These are phyloP conservation scores for Andrena chrysosceles DNA, from an alignment of 2,888 invertebrate genomes.

Conservation along the genomic window DNA sequence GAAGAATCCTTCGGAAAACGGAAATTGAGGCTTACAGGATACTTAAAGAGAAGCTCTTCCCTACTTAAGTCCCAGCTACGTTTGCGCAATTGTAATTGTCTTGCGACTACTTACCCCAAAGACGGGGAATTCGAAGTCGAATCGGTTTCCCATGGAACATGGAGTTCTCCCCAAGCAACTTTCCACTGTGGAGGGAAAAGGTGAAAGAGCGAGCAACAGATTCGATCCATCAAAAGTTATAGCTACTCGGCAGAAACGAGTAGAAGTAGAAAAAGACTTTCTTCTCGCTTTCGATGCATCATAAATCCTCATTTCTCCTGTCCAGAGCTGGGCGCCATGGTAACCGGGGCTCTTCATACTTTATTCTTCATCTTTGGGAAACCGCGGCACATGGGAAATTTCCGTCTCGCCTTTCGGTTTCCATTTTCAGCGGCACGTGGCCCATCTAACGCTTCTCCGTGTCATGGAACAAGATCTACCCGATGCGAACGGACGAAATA, in stretches of 20 bases:
- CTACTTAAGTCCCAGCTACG: constrained; percentile 26
- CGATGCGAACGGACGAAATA: constrained; percentile 1
- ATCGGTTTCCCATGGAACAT: constrained; percentile 12
- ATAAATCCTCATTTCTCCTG: constrained; percentile 23
- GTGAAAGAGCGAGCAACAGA: not conserved
- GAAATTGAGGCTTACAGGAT: constrained; percentile 29
- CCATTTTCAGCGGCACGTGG: not conserved
- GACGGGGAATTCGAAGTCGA: not conserved
- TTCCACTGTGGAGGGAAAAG: not conserved
- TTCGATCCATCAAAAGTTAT: constrained; percentile 17
- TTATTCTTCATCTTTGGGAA: not conserved
- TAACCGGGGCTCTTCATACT: constrained; percentile 6
- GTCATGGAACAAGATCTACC: not conserved
- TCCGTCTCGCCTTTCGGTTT: not conserved
- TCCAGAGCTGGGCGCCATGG: not conserved
- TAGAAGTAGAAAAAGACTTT: not conserved
- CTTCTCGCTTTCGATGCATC: constrained; percentile 15
- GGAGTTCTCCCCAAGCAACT: constrained; percentile 2
- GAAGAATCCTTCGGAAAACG: constrained; percentile 25
- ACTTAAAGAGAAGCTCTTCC: constrained; percentile 26
- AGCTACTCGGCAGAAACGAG: no score
- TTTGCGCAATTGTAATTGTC: constrained; percentile 36
- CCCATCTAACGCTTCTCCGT: not conserved
- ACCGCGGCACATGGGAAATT: not conserved
- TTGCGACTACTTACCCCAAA: not conserved